Evolutionary conservation across 1,140 invertebrate genomes (phyloP).

Genomic region (Hypothenemus hampei): DNA sequence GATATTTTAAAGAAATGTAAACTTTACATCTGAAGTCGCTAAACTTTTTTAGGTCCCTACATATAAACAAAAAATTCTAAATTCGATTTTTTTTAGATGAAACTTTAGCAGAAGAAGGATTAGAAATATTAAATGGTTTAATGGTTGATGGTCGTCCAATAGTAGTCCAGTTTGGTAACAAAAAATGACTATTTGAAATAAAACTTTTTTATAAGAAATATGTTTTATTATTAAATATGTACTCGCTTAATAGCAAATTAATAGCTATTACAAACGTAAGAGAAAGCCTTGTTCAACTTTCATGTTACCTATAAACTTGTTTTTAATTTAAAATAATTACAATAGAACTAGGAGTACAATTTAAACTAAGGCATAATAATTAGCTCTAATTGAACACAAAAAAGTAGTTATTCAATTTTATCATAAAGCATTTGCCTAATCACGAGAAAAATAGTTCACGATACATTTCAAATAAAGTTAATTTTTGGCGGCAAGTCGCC

Average conservation of each 20-base stretch:
- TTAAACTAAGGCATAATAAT: background rate
- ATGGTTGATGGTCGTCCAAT: slow-evolving; percentile 43
- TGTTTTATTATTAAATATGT: slow-evolving; percentile 10
- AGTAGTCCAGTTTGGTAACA: slow-evolving; percentile 38
- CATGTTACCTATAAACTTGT: background rate
- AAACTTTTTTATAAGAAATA: too few relatives aligned
- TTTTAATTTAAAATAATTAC: background rate
- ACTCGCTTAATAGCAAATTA: slow-evolving; percentile 13
- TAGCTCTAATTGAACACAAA: too few relatives aligned
- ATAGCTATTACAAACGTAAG: slow-evolving; percentile 5
- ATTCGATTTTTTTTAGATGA: slow-evolving; percentile 30
- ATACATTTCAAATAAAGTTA: too few relatives aligned
- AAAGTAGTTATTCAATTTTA: background rate
- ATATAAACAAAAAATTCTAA: too few relatives aligned
- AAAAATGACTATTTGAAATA: too few relatives aligned
- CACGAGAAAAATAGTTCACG: too few relatives aligned
- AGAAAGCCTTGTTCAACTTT: background rate
- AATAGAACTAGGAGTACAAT: background rate
- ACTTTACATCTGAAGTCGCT: too few relatives aligned
- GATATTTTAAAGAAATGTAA: background rate
- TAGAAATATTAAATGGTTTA: slow-evolving; percentile 41
- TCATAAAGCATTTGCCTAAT: too few relatives aligned
- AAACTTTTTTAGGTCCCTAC: too few relatives aligned
- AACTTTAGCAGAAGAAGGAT: slow-evolving; percentile 33
- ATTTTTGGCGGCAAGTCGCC: too few relatives aligned